A percentile compares a stretch with the other conserved stretches of the same genome.
Evolutionary conservation across 1,140 invertebrate species (phyloP).

Genomic region (Aphelinus certus): DNA sequence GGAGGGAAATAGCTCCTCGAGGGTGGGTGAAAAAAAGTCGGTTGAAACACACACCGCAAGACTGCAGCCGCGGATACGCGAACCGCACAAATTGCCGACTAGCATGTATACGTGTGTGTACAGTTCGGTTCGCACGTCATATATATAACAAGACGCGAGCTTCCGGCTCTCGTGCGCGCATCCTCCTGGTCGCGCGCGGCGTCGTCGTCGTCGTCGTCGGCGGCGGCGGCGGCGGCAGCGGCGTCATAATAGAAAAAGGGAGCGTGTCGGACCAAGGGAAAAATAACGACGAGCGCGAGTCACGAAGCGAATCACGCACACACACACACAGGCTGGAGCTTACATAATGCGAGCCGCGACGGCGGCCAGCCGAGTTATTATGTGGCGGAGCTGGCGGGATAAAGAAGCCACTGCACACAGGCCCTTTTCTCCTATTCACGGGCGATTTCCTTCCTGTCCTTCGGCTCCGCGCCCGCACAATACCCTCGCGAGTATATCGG

Average conservation of each 20-base stretch:
- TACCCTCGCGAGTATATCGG: background rate
- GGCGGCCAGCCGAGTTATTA: background rate
- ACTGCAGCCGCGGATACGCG: no score
- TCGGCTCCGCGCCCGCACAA: conserved; percentile 4
- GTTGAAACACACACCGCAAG: no score
- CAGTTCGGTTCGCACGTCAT: conserved; percentile 30
- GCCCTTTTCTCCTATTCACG: conserved; percentile 4
- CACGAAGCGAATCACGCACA: conserved; percentile 37
- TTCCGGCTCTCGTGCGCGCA: conserved; percentile 8
- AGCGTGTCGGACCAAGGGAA: background rate
- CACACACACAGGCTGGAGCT: background rate
- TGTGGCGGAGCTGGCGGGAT: background rate
- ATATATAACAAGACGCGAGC: background rate
- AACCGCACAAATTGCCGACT: no score
- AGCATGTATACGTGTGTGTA: background rate
- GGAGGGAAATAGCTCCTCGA: no score
- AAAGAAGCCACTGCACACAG: conserved; percentile 7
- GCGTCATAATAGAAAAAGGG: background rate
- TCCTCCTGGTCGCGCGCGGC: background rate
- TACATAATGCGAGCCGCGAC: conserved; percentile 6
- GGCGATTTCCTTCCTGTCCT: conserved; percentile 36
- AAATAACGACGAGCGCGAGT: conserved; percentile 15
- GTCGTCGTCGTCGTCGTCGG: background rate
- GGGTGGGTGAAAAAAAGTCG: no score
- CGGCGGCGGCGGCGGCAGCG: background rate